These are phyloP conservation scores for Pangasius djambal DNA, from an alignment of 2,797 vertebrate genomes.

Conservation along the genomic window DNA sequence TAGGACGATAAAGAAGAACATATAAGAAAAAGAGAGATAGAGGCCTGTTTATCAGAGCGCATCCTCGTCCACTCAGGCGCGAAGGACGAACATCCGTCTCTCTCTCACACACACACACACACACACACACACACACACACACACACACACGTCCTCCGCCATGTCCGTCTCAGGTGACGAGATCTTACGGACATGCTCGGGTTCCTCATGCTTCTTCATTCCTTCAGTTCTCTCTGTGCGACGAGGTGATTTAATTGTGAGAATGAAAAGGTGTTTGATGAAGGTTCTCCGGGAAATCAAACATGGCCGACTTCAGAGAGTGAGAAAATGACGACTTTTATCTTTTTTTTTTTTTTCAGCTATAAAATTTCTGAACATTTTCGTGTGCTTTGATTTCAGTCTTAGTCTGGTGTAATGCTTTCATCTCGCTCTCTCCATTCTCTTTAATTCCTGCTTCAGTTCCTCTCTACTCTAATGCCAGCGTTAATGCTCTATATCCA, in stretches of 20 bases:
- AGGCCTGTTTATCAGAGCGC: slow-evolving; percentile 16
- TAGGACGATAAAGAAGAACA: background rate
- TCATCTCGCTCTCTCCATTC: background rate
- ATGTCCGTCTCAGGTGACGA: background rate
- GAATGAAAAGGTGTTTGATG: slow-evolving; percentile 12
- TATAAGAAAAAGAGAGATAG: background rate
- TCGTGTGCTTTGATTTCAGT: background rate
- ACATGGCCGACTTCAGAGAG: slow-evolving; percentile 2
- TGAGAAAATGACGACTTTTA: slow-evolving; percentile 1
- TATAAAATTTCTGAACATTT: slow-evolving; percentile 16
- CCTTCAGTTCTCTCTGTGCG: background rate
- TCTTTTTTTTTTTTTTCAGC: background rate
- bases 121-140: background rate
- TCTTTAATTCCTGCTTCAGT: background rate
- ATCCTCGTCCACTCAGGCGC: background rate
- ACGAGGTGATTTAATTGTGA: background rate
- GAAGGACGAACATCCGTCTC: slow-evolving; percentile 12
- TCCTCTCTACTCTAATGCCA: background rate
- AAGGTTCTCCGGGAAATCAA: background rate
- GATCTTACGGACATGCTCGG: background rate
- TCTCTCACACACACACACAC: background rate
- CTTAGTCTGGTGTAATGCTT: background rate
- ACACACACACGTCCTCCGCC: background rate
- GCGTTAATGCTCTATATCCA: background rate
- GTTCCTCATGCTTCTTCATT: background rate